These are phyloP conservation scores for Stenodera caucasica DNA, from an alignment of 2,888 invertebrate genomes.

Conservation along the genomic window DNA sequence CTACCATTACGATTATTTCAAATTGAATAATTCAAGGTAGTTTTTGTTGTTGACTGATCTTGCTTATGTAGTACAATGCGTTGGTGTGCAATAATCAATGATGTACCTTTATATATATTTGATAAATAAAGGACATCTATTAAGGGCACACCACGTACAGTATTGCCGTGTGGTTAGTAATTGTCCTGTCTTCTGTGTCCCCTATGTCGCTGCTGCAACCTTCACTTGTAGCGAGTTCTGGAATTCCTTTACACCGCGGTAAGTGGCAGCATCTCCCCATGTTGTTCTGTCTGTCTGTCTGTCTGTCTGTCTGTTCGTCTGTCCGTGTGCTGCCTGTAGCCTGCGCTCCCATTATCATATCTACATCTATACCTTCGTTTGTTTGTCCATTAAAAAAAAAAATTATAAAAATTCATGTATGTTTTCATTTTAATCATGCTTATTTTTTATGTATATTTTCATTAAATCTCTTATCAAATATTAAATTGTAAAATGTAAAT, in stretches of 20 bases:
- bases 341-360: conserved; percentile 40
- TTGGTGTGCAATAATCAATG: conserved; percentile 14
- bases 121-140: conserved; percentile 15
- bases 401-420: too few relatives aligned
- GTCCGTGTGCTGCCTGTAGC: conserved; percentile 57
- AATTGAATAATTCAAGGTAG: neutral
- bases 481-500: too few relatives aligned
- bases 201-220: conserved; percentile 69
- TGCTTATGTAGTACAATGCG: conserved; percentile 51
- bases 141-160: conserved; percentile 37
- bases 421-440: conserved; percentile 50
- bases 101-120: neutral
- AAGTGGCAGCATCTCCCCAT: conserved; percentile 72
- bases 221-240: conserved; percentile 88
- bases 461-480: conserved; percentile 31
- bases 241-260: conserved; percentile 98
- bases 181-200: conserved; percentile 65
- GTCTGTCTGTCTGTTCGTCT: conserved; percentile 50
- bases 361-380: conserved; percentile 58
- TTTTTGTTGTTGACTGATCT: conserved; percentile 29
- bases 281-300: conserved; percentile 54
- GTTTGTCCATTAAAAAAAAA: conserved; percentile 57
- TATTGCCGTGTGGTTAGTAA: conserved; percentile 57
- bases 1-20: neutral
- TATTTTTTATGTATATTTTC: conserved; percentile 56